These are phyloP conservation scores for Druon quercuslanigerum DNA, from an alignment of 1,140 invertebrate species.

Conservation along the genomic window DNA sequence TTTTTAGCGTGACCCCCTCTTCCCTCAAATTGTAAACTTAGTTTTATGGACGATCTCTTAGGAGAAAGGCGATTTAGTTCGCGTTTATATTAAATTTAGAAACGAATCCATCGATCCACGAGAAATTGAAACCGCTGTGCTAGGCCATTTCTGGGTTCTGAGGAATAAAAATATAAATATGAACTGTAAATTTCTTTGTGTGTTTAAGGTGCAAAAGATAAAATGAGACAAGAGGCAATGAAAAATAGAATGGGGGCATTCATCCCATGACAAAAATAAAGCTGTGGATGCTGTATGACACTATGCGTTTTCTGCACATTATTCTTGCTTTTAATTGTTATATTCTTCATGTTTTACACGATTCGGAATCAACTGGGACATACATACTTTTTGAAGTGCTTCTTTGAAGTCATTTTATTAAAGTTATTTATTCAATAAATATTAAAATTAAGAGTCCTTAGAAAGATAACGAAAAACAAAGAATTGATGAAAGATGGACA, in stretches of 20 bases:
- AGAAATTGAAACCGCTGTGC: conserved; percentile 8
- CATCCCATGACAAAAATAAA: neutral
- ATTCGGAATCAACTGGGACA: too few species aligned
- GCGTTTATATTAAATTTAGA: neutral
- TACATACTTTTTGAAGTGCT: too few species aligned
- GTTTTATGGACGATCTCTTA: neutral
- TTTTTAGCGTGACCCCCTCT: too few species aligned
- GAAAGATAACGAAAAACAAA: too few species aligned
- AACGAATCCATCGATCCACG: conserved; percentile 7
- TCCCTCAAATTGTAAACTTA: too few species aligned
- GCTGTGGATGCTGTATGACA: neutral
- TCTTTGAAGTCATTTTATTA: too few species aligned
- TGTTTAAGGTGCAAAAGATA: neutral
- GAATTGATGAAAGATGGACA: too few species aligned
- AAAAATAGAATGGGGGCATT: neutral
- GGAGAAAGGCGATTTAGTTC: conserved; percentile 10
- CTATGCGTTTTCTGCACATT: neutral
- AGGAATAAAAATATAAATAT: neutral
- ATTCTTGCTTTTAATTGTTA: too few species aligned
- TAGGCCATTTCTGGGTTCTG: neutral
- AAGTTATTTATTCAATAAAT: too few species aligned
- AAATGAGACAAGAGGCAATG: neutral
- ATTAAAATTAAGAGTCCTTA: too few species aligned
- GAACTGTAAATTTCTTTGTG: neutral
- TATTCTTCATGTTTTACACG: too few species aligned